Percentiles rank a stretch among this genome's conserved stretches.
phyloP scores from a whole-genome alignment of 2,797 vertebrate genomes.

The Ptychobarbus kaznakovi region DNA sequence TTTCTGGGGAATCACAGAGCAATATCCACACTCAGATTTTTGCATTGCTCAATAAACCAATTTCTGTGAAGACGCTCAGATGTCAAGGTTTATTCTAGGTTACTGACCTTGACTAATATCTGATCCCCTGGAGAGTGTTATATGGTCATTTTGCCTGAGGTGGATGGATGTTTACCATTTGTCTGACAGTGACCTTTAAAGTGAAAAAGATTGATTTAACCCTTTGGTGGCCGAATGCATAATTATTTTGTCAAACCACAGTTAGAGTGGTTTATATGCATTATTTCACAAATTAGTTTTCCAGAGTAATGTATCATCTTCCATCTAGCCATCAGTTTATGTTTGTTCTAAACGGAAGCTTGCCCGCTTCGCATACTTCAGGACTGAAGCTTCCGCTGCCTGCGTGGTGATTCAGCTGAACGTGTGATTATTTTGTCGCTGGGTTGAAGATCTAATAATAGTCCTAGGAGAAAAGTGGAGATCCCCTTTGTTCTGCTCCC shows the following conservation, averaged over 20 bases:
- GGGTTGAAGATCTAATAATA: conserved; percentile 86
- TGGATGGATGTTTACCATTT: neutral
- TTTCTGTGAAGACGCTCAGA: neutral
- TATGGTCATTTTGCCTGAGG: neutral
- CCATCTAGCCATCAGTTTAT: neutral
- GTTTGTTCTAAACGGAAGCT: neutral
- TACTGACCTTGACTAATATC: conserved; percentile 17
- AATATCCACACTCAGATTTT: neutral
- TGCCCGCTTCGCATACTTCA: neutral
- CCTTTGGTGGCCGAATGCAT: neutral
- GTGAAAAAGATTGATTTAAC: conserved; percentile 4
- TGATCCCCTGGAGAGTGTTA: conserved; percentile 11
- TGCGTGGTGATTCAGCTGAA: conserved; percentile 76
- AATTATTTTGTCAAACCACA: neutral
- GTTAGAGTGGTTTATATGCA: neutral
- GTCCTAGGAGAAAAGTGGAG: conserved; percentile 74
- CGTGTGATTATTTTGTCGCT: conserved; percentile 85
- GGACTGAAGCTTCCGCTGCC: conserved; percentile 64
- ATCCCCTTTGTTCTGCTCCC: conserved; percentile 71
- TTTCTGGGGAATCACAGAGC: neutral
- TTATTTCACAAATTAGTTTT: neutral
- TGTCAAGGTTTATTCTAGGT: neutral
- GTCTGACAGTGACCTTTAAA: neutral
- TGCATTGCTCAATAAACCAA: neutral
- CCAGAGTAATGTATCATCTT: neutral